These are phyloP conservation scores for Chrysina gloriosa DNA, from an alignment of 2,888 invertebrate genomes.

Conservation along the genomic window DNA sequence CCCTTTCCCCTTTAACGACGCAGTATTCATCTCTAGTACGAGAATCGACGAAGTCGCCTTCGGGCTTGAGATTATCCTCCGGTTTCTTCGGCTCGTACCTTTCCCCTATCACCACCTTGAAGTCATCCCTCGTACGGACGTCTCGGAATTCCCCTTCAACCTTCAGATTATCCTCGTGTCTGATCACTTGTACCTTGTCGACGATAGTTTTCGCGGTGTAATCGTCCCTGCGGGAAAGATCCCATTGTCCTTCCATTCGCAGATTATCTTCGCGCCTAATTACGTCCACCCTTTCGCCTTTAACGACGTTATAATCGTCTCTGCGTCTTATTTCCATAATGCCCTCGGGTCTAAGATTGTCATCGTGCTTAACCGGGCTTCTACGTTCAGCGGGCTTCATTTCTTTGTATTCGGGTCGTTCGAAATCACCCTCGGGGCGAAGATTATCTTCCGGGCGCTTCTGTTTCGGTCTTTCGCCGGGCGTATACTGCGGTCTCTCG, in stretches of 20 bases:
- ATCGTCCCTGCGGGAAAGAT: constrained; percentile 42
- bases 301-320: constrained; percentile 50
- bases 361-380: constrained; percentile 68
- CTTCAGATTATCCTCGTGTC: constrained; percentile 68
- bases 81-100: constrained; percentile 67
- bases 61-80: constrained; percentile 66
- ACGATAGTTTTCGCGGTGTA: constrained; percentile 45
- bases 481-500: constrained; percentile 63
- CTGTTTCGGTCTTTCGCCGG: constrained; percentile 65
- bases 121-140: constrained; percentile 67
- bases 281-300: constrained; percentile 70
- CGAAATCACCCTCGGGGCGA: constrained; percentile 65
- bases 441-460: constrained; percentile 68
- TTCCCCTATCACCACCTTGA: constrained; percentile 71
- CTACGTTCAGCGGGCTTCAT: constrained; percentile 61
- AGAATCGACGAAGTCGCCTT: constrained; percentile 70
- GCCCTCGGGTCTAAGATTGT: constrained; percentile 70
- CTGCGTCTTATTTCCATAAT: constrained; percentile 62
- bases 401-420: constrained; percentile 59
- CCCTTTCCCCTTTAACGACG: constrained; percentile 71
- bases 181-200: constrained; percentile 71
- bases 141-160: constrained; percentile 71
- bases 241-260: constrained; percentile 66
- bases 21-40: constrained; percentile 68
- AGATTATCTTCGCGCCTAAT: constrained; percentile 69